Base-by-base conservation (phyloP, 2,113 vertebrate genomes). In the Paratilapia polleni region DNA sequence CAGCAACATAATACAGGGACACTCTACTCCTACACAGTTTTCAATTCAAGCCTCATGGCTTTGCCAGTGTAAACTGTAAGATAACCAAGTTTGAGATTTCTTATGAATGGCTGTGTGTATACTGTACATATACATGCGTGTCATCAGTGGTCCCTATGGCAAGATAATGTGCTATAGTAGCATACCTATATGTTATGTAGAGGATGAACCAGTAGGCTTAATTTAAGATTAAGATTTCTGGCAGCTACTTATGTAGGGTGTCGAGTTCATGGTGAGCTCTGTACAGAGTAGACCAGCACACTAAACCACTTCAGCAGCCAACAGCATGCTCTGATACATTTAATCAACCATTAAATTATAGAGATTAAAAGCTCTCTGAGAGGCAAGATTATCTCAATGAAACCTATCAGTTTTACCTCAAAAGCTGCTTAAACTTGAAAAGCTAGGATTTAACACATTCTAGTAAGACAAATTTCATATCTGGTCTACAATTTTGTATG, bases 291-390 rank as follows among this genome's bases (percentile, higher is more conserved):
- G 61, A 84, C 19, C 43, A 77, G 70, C 68, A 63, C 17, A 38
- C 83, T 60, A 15, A 63, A 62, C 49, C 77, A 87, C 58, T 92
- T 88, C 80, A 86, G 74, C 86, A 80, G 90, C 91, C 90, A 92
- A 78, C 80, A 81, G 58, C 81, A 85, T 75, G 64, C 70, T 90
- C 24, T 85, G 86, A 94, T 91, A 85, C 41, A 52, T 93, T 90
- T 88, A 93, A 92, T 94, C 86, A 91, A 52, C 88, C 90, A 87
- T 81, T 88, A 92, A 94, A 94, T 93, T 89, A 92, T 93, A 87
- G 86, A 88, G 86, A 91, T 93, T 84, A 92, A 87, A 87, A 54
- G 68, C 63, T 88, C 78, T 86, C 85, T 43, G 54, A 88, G 61
- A 73, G 43, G 83, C 80, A 81, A 89, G 84, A 88, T 92, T 89